A percentile compares a stretch with the other conserved stretches of the same genome.
Evolutionary conservation across 2,888 invertebrate genomes (phyloP).

Genomic region (Tubulanus polymorphus): DNA sequence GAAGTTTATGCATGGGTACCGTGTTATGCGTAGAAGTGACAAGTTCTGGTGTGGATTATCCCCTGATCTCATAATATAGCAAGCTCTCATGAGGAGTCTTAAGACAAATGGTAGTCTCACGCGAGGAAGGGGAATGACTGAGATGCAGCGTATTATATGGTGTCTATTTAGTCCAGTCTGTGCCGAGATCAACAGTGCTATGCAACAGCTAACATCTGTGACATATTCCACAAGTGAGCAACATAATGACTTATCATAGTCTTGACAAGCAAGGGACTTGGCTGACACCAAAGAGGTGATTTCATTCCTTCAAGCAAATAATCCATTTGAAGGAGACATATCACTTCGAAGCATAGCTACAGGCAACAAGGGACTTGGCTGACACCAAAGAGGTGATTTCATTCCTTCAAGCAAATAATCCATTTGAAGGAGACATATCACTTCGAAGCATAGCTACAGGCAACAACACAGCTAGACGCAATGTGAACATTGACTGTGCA

Average conservation of each 20-base stretch:
- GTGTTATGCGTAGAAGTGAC: slow-evolving; percentile 3
- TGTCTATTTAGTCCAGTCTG: slow-evolving; percentile 16
- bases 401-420: slow-evolving; percentile 14
- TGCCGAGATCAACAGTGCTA: slow-evolving; percentile 15
- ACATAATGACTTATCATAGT: slow-evolving; percentile 11
- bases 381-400: slow-evolving; percentile 11
- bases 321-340: slow-evolving; percentile 14
- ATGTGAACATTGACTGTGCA: slow-evolving; percentile 23
- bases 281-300: slow-evolving; percentile 12
- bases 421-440: slow-evolving; percentile 10
- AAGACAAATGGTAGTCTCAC: slow-evolving; percentile 7
- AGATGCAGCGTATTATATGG: slow-evolving; percentile 13
- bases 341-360: slow-evolving; percentile 18
- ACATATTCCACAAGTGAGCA: slow-evolving; percentile 16
- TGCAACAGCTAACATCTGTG: slow-evolving; percentile 13
- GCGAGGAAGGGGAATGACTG: slow-evolving; percentile 11
- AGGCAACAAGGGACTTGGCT: slow-evolving; percentile 16
- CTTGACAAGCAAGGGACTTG: slow-evolving; percentile 10
- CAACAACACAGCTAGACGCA: slow-evolving; percentile 11
- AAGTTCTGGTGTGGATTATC: slow-evolving; percentile 5
- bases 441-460: slow-evolving; percentile 21
- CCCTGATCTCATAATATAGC: slow-evolving; percentile 5
- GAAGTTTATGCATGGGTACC: slow-evolving; percentile 11
- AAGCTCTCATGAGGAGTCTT: slow-evolving; percentile 7
- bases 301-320: slow-evolving; percentile 9